phyloP scores from a whole-genome alignment of 2,797 vertebrate species.

The Rhinatrema bivittatum region DNA sequence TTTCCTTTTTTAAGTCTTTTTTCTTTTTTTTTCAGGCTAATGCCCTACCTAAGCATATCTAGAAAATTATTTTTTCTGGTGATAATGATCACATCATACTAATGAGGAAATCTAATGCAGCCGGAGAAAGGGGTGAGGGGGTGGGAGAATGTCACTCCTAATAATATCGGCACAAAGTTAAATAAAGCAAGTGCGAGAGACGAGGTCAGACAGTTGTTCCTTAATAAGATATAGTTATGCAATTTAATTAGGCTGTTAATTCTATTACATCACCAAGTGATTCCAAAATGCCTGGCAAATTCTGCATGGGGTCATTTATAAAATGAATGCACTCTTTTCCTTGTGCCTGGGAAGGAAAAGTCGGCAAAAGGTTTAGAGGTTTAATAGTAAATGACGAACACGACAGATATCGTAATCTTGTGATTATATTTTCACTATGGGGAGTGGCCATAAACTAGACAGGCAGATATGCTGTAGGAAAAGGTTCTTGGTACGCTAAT shows the following conservation, averaged over 20 bases:
- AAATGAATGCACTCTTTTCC: constrained; percentile 50
- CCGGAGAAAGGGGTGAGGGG: constrained; percentile 27
- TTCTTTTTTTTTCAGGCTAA: constrained; percentile 58
- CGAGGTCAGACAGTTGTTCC: constrained; percentile 65
- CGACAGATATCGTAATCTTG: too few species aligned
- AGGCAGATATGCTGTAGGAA: too few species aligned
- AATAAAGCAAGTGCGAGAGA: constrained; percentile 64
- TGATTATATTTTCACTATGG: too few species aligned
- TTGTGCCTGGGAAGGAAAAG: constrained; percentile 16
- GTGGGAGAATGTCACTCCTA: constrained; percentile 69
- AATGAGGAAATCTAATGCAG: constrained; percentile 62
- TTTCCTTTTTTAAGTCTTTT: too few species aligned
- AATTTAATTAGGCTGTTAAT: constrained; percentile 69
- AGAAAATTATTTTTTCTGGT: constrained; percentile 61
- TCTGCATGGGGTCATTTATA: constrained; percentile 54
- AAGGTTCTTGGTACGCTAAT: too few species aligned
- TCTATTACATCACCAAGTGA: constrained; percentile 65
- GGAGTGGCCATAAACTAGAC: too few species aligned
- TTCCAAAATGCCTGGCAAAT: constrained; percentile 65
- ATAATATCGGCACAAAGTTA: constrained; percentile 67
- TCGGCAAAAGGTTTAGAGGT: constrained; percentile 41
- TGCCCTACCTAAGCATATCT: constrained; percentile 53
- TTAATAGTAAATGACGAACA: too few species aligned
- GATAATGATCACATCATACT: constrained; percentile 64
- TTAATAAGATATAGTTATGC: constrained; percentile 65